phyloP scores from a whole-genome alignment of 2,113 vertebrate species.

The Heterotis niloticus region DNA sequence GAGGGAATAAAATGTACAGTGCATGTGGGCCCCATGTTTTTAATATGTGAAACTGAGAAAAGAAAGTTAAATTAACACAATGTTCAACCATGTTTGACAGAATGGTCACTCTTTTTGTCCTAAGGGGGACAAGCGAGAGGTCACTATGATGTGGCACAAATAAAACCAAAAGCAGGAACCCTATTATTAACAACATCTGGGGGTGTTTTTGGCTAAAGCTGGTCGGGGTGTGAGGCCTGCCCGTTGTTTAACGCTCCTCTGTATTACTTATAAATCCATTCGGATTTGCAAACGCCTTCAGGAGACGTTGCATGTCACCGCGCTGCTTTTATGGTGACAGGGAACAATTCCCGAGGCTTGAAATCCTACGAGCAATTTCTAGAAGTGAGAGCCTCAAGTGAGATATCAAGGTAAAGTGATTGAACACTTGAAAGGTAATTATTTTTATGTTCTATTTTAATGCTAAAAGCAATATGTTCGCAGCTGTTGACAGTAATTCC shows the following conservation, averaged over 20 bases:
- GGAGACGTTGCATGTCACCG: background rate
- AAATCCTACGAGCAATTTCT: background rate
- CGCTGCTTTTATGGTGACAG: background rate
- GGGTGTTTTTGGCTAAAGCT: too few species aligned
- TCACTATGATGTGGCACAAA: too few species aligned
- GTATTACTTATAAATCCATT: background rate
- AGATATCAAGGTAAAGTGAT: background rate
- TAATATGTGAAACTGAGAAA: too few species aligned
- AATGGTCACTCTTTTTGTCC: too few species aligned
- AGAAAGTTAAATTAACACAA: too few species aligned
- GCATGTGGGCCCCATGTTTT: too few species aligned
- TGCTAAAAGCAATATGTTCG: background rate
- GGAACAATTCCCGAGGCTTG: background rate
- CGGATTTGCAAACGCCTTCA: background rate
- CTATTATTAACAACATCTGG: too few species aligned
- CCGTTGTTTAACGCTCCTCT: background rate
- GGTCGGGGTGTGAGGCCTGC: background rate
- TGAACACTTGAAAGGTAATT: background rate
- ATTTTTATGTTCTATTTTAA: constrained; percentile 11
- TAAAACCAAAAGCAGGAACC: too few species aligned
- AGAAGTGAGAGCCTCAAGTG: constrained; percentile 18
- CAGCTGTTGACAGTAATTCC: background rate
- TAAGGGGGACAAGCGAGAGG: too few species aligned
- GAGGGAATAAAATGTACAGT: too few species aligned
- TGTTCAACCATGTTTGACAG: too few species aligned